Base-by-base conservation (phyloP, 92 coral and sea anemone genomes). In the Siderastrea siderea region DNA sequence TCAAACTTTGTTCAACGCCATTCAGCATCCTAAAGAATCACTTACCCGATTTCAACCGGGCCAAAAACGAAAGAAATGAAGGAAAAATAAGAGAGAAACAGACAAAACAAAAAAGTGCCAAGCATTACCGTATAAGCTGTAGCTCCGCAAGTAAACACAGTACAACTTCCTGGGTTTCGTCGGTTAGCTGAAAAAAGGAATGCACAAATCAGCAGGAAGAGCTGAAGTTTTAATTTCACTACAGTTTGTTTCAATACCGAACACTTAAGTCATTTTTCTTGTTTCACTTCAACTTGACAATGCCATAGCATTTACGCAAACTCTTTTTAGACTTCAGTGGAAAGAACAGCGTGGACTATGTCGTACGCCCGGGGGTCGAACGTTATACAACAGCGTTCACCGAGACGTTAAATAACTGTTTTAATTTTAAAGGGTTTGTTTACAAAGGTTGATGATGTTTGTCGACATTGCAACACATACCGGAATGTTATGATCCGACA, bases 111-210 rank as follows among this genome's bases (percentile, higher is more conserved):
- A 80, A 52, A 3, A 47, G 10, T 3, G 26, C 47, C 49, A 71
- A 53, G 38, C 53, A 63, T 79, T 79, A 92, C 95, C 95, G 75
- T 14, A 88, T 52, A 60, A 75, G 60, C 47, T 78, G 73, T 12
- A 92, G 87, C 58, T 88, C 90, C 55, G 70, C 60, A 13, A 77
- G 92, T 13, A 92, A 68, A 80, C 92, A 84, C 83, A 80, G 89
- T 7, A 88, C 67, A 49, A 74, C 75, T 16, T 92, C 90, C 53
- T 68, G 83, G 57, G 63, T 68, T 26, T 84, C 76, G 55, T 79
- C 82, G 48, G 44, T 72, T n/a, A 88, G 68, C 92, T 92, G 75
- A 15, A 4, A 77, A 87, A 82, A 13, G 46, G 75, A 62, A 45
- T 17, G 9, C 48, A 73, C 12, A 10, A 46, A 50, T 15, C 6